Conservation (phyloP, 2,113 vertebrate species). For the Eptesicus fuscus region DNA sequence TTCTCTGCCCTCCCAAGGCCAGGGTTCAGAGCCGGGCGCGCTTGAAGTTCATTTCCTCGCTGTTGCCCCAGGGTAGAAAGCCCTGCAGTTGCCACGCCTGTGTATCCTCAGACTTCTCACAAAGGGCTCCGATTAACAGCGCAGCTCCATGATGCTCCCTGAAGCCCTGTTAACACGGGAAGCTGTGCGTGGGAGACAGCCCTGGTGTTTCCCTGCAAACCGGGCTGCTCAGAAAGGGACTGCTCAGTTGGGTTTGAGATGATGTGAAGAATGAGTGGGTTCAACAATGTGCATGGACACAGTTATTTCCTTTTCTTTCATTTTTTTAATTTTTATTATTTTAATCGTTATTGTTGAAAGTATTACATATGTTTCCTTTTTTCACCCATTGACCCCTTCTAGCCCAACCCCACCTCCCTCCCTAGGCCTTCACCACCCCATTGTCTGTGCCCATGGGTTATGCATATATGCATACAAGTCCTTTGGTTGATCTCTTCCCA, state of each 20-base stretch:
- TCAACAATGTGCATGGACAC: background rate
- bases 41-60: slow-evolving; percentile 25
- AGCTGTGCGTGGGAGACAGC: background rate
- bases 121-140: slow-evolving; percentile 53
- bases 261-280: background rate
- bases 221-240: background rate
- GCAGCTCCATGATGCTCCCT: background rate
- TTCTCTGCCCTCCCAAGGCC: slow-evolving; percentile 5
- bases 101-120: slow-evolving; percentile 4
- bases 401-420: too few relatives aligned
- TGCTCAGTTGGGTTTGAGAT: background rate
- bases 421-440: too few relatives aligned
- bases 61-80: background rate
- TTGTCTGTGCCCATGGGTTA: too few relatives aligned
- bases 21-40: slow-evolving; percentile 21
- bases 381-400: too few relatives aligned
- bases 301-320: background rate
- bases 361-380: too few relatives aligned
- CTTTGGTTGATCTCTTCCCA: too few relatives aligned
- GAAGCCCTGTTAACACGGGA: slow-evolving; percentile 4
- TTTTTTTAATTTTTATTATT: too few relatives aligned
- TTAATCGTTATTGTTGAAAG: too few relatives aligned
- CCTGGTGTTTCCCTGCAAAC: background rate
- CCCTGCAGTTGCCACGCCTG: background rate
- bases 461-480: too few relatives aligned